Percentiles rank a stretch among this genome's conserved stretches.
phyloP scores from a whole-genome alignment of 2,888 invertebrate species.

The Clusia tigrina region DNA sequence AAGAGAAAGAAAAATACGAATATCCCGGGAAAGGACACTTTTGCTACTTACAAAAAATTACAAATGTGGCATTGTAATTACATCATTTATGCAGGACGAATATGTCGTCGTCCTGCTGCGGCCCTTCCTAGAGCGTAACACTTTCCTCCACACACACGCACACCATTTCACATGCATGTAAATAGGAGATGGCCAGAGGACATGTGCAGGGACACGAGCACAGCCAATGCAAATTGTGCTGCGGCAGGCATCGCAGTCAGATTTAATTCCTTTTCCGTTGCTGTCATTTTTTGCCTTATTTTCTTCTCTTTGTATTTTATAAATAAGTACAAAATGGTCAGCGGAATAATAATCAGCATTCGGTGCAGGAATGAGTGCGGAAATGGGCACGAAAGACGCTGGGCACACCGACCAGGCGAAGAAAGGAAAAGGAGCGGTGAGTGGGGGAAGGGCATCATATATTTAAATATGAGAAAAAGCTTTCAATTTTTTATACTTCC shows the following conservation, averaged over 20 bases:
- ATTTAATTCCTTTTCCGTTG: constrained; percentile 34
- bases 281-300: constrained; percentile 17
- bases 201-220: background rate
- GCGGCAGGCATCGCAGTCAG: constrained; percentile 37
- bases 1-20: no score
- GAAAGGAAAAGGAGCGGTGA: background rate
- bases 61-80: constrained; percentile 57
- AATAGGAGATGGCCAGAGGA: no score
- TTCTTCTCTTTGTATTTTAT: constrained; percentile 39
- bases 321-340: constrained; percentile 56
- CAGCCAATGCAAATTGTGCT: constrained; percentile 16
- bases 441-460: constrained; percentile 30
- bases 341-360: constrained; percentile 54
- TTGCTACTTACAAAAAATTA: constrained; percentile 14
- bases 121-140: background rate
- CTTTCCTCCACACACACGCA: background rate
- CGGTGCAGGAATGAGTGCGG: constrained; percentile 16
- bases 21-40: no score
- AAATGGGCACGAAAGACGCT: background rate
- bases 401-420: background rate
- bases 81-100: constrained; percentile 61
- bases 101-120: constrained; percentile 43
- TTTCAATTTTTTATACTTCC: constrained; percentile 52
- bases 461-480: constrained; percentile 53
- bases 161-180: background rate